Evolutionary conservation across 2,113 vertebrate species (phyloP).

Genomic region (Castor canadensis): DNA sequence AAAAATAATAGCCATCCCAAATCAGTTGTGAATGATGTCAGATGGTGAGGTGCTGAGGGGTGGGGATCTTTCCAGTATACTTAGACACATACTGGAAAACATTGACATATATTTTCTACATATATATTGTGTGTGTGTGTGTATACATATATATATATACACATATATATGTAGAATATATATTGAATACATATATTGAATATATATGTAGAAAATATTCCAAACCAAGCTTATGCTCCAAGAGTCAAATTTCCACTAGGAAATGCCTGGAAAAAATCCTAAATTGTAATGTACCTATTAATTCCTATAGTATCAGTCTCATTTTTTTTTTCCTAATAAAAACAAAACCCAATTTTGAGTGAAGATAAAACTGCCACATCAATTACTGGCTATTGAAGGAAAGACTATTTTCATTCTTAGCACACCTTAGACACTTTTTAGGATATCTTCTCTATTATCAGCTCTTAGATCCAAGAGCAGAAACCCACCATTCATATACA

Average conservation of each 20-base stretch:
- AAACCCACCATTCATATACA: not conserved
- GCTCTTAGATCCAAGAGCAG: not conserved
- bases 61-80: not conserved
- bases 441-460: not conserved
- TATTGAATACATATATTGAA: not conserved
- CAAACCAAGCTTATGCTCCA: not conserved
- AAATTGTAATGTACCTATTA: not conserved
- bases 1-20: not conserved
- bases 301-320: not conserved
- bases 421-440: not conserved
- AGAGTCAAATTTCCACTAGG: not conserved
- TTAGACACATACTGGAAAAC: not conserved
- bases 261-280: not conserved
- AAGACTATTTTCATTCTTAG: not conserved
- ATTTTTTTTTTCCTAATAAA: not conserved
- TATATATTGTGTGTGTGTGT: too few relatives aligned
- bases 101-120: not conserved
- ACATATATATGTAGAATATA: too few relatives aligned
- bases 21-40: slow-evolving; percentile 10
- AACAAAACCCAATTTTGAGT: slow-evolving; percentile 24
- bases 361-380: not conserved
- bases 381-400: not conserved
- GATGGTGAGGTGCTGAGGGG: not conserved
- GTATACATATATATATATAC: not conserved
- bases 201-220: not conserved